Percentiles rank a stretch among this genome's conserved stretches.
Evolutionary conservation across 2,888 invertebrate species (phyloP).

Genomic region (Boloria euphrosyne): DNA sequence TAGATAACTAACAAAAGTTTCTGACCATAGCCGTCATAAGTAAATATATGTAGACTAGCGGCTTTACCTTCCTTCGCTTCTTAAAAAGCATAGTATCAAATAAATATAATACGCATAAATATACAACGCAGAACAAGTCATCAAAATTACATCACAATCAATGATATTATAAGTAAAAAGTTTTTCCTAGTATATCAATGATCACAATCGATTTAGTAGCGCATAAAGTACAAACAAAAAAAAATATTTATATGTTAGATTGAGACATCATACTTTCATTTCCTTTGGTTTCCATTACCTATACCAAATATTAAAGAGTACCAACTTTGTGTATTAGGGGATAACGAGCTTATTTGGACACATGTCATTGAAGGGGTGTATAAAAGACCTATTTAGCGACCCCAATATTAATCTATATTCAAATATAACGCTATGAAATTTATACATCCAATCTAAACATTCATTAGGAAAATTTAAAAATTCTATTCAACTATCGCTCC

Average conservation of each 20-base stretch:
- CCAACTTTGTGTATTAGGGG: slow-evolving; percentile 24
- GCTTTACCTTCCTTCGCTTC: too few relatives aligned
- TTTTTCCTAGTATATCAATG: too few relatives aligned
- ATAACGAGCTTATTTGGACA: slow-evolving; percentile 62
- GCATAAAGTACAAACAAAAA: too few relatives aligned
- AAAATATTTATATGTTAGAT: not conserved
- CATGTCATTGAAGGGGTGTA: slow-evolving; percentile 61
- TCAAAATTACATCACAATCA: too few relatives aligned
- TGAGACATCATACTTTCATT: slow-evolving; percentile 9
- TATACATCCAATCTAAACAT: slow-evolving; percentile 77
- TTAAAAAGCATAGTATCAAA: too few relatives aligned
- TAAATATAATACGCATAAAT: too few relatives aligned
- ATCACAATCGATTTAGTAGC: too few relatives aligned
- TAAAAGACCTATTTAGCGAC: slow-evolving; percentile 54
- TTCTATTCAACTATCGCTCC: slow-evolving; percentile 60
- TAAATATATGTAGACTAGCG: too few relatives aligned
- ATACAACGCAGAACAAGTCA: too few relatives aligned
- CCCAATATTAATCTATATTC: slow-evolving; percentile 68
- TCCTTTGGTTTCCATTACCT: slow-evolving; percentile 24
- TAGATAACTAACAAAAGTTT: too few relatives aligned
- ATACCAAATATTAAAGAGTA: slow-evolving; percentile 2
- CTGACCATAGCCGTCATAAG: too few relatives aligned
- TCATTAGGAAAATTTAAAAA: slow-evolving; percentile 71
- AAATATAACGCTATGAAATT: slow-evolving; percentile 67
- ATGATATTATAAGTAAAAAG: too few relatives aligned